Evolutionary conservation across 2,797 vertebrate genomes (phyloP).

Genomic region (Gambelia wislizenii): DNA sequence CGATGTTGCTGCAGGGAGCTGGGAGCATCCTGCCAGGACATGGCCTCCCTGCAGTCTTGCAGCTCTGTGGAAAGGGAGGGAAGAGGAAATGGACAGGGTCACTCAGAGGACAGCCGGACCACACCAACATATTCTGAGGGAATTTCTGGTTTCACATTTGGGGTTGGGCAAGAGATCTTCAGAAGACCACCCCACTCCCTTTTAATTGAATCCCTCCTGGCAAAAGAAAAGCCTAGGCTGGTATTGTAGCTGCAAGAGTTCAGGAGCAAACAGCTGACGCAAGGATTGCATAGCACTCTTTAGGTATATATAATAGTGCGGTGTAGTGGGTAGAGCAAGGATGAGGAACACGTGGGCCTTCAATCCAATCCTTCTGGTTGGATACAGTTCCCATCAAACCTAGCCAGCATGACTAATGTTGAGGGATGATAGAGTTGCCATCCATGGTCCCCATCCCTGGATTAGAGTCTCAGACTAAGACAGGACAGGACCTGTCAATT

Average conservation of each 20-base stretch:
- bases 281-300: background rate
- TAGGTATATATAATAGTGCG: background rate
- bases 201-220: background rate
- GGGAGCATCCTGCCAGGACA: slow-evolving; percentile 84
- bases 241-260: background rate
- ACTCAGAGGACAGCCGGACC: background rate
- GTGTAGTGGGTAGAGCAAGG: background rate
- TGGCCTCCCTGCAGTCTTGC: slow-evolving; percentile 58
- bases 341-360: background rate
- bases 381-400: background rate
- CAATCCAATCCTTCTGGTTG: background rate
- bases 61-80: slow-evolving; percentile 8
- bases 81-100: background rate
- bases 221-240: background rate
- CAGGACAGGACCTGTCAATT: background rate
- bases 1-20: slow-evolving; percentile 80
- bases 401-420: background rate
- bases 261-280: background rate
- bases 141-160: background rate
- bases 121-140: too few relatives aligned
- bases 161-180: background rate
- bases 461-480: background rate
- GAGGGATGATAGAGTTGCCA: background rate
- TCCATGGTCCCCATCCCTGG: background rate
- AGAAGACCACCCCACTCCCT: background rate